Base-by-base conservation (phyloP, 2,797 vertebrate species). In the Antennarius maculatus region DNA sequence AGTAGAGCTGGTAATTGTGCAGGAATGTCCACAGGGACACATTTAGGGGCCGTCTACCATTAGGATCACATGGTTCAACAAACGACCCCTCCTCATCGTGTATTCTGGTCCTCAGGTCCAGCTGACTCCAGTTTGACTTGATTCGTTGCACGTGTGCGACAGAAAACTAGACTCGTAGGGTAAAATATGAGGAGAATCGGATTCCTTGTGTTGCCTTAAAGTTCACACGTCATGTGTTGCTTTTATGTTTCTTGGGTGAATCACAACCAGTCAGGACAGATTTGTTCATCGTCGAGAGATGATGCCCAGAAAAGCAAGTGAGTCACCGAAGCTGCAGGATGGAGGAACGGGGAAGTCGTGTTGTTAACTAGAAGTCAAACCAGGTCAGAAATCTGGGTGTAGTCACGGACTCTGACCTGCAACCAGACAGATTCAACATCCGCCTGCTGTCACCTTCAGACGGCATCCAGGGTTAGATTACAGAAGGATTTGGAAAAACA, bases 41-140 rank as follows among this genome's bases (percentile, higher is more conserved):
- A 51, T 48, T 54, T 28, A 1, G 1, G 48, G 43, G 39, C 16
- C 60, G 54, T 47, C 41, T 34, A 0, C 10, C n/a, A n/a, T 18
- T 53, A 37, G 23, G 54, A 2, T 69, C 81, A 66, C 74, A 41
- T 48, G 69, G 17, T 5, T 17, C 53, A 39, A 65, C 55, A 58
- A 51, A 49, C 53, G 66, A 74, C 56, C 63, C 18, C 0, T 51
- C 31, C 39, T 9, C 2, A 7, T 16, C 49, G 60, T 54, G 60
- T 15, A 1, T 49, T 52, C 28, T 45, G 42, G 43, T 4, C 34
- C 17, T 13, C 42, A 47, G n/a, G 18, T 17, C 0, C 77, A 71
- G 78, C 71, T 80, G 74, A 81, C 69, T 76, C 6, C 8, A 64
- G 70, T 54, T 65, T 17, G 23, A 31, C 28, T 16, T 71, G 68